Base-by-base conservation (phyloP, 2,888 invertebrate genomes). In the Trichopoda pennipes region DNA sequence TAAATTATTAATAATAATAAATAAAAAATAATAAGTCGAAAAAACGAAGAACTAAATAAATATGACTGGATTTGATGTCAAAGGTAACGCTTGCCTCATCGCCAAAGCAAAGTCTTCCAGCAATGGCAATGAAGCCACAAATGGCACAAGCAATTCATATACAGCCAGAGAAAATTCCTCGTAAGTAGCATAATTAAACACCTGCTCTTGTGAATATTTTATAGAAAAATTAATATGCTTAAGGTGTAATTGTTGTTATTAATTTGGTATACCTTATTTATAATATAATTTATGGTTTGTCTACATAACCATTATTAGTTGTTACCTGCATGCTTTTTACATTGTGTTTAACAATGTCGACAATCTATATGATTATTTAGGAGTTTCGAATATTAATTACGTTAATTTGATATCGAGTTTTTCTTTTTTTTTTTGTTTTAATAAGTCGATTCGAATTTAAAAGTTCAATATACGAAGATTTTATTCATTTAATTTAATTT, bases 21-120 rank as follows among this genome's bases (percentile, higher is more conserved):
- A 44, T 68, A 61, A 19, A 21, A 38, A 9, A 9, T 14, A 64
- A 44, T 16, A 44, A 47, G 12, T 69, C 7, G 8, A 58, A 35
- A 58, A 56, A 6, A 44, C 35, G 35, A 32, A 72, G 3, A 61
- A 64, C 23, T 61, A 70, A 66, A 47, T 64, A 16, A 72, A 56
- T 44, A 88, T 88, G 88, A 88, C 88, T 38, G 88, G 88, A 70
- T 87, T 86, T 72, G 84, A 84, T 64, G 82, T 85, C 38, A 87
- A 86, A 56, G 85, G 82, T 77, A 78, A 53, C 32, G 79, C 80
- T 44, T 81, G 83, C 66, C 76, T 86, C 21, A 84, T 85, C 55
- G 74, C 82, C 56, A 85, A 76, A 60, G 74, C 77, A 68, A 86
- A 85, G 47, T 72, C 80, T 16, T 51, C 72, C 19, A 77, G 72